Evolutionary conservation across 2,797 vertebrate genomes (phyloP), one percentile per base, ranked within the genome.

Genomic region (Schizopygopsis pylzovi): DNA sequence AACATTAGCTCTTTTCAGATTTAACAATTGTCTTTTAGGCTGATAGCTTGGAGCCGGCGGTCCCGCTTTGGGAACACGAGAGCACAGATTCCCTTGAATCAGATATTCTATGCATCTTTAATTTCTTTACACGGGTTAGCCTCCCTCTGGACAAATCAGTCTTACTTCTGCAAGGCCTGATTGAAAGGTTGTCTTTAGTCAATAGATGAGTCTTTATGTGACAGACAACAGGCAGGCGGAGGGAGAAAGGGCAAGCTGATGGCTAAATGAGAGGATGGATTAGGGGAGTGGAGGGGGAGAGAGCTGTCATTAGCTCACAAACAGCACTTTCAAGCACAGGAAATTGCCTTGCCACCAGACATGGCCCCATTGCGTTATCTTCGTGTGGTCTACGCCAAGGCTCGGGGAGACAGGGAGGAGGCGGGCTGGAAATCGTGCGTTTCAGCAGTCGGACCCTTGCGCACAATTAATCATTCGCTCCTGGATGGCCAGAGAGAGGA

Each of bases 381-480:
- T 59, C 45, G 85, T 67, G 84, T 81, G 39, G 82, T 82, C 86
- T 86, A 78, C 59, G 67, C 84, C 70, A 39, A 78, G 77, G 83
- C 75, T 45, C 11, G 11, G 61, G 68, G 61, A 54, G 61, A 49
- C 82, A 80, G 37, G 75, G 87, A 81, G 6, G 90, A 80, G n/a
- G 22, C 18, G 12, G 59, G 65, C 28, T 82, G 73, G 73, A 89
- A 86, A 88, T 82, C 83, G 88, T 85, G 41, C 20, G 76, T 86
- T 90, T 88, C 91, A 88, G 91, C 90, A 82, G 89, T 90, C 81
- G 88, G 88, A 92, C 84, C 83, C 91, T 91, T 84, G 84, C 63
- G 84, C 87, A 87, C 93, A 88, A 94, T 94, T 94, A 93, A 94
- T 94, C 93, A 94, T 91, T 89, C 87, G 89, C 91, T 90, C 90